Evolutionary conservation across 2,113 vertebrate genomes (phyloP), one percentile per base, ranked within the genome.

Genomic region (Podilymbus podiceps): DNA sequence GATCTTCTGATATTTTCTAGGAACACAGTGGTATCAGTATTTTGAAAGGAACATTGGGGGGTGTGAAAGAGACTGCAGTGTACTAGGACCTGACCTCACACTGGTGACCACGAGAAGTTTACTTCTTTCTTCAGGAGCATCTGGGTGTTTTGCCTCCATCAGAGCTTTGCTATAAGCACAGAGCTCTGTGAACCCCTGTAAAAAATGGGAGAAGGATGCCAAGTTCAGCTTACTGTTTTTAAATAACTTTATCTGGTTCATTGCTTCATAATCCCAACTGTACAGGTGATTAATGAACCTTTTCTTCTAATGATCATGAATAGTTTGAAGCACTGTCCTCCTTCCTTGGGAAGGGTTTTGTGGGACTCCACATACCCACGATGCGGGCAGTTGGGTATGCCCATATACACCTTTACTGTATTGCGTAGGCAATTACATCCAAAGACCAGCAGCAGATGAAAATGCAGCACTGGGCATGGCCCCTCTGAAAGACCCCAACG

Each of bases 1-100:
- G 69, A 88, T 96, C 35, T 71, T 95, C 58, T 69, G 49, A 49
- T 87, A 88, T 88, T 94, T 96, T 95, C 74, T 80, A 83, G 81
- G 87, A 91, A 84, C 44, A 63, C 13, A 17, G 46, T 63, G 44
- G 11, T 42, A 75, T 89, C 56, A 35, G 14, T 67, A 75, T 84
- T 95, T 84, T 89, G 35, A 60, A 88, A 91, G 6, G 11, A 91
- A 33, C 12, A 19, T 15, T 40, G 21, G 44, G 5, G 89, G 81
- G 18, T 31, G n/a, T 44, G 23, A 79, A 83, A 83, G 22, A 77
- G 8, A 2, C 28, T 69, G 13, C 60, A 35, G 0, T 13, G 21
- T 35, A 67, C 23, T 38, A n/a, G 22, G 17, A 46, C 77, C 24
- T 86, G 42, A 33, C 44, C n/a, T 90, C 40, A 69, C 22, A 8